These are phyloP conservation scores for Drosophila bocqueti DNA, from an alignment of 1,140 invertebrate genomes.

Conservation along the genomic window DNA sequence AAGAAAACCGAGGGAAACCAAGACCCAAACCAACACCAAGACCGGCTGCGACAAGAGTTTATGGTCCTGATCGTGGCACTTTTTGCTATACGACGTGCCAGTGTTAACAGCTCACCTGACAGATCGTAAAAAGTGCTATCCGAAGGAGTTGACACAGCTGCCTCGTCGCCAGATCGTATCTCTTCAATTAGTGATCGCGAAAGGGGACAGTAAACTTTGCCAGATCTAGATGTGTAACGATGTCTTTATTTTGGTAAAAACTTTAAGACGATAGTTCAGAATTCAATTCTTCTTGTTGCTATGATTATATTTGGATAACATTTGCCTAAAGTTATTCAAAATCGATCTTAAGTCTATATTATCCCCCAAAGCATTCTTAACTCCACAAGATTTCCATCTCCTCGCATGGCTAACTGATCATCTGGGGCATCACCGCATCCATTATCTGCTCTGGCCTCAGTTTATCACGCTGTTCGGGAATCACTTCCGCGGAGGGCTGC, in stretches of 20 bases:
- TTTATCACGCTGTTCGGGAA: constrained; percentile 28
- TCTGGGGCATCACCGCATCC: constrained; percentile 10
- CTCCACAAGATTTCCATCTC: background rate
- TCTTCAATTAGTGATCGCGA: constrained; percentile 33
- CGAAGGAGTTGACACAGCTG: constrained; percentile 37
- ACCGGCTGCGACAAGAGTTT: constrained; percentile 20
- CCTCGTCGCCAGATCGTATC: constrained; percentile 28
- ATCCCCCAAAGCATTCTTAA: background rate
- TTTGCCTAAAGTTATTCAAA: too few species aligned
- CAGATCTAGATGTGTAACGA: constrained; percentile 1
- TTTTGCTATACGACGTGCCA: constrained; percentile 50
- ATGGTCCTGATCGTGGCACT: constrained; percentile 30
- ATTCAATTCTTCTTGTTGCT: background rate
- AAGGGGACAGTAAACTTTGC: constrained; percentile 22
- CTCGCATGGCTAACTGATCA: constrained; percentile 12
- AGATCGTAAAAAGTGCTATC: constrained; percentile 53
- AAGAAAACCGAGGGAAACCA: constrained; percentile 15
- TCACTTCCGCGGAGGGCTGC: constrained; percentile 10
- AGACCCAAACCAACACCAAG: background rate
- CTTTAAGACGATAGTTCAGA: background rate
- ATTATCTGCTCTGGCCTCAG: constrained; percentile 19
- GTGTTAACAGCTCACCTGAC: constrained; percentile 53
- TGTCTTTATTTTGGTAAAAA: background rate
- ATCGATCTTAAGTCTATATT: background rate
- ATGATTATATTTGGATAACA: background rate